These are phyloP conservation scores for Antedon mediterranea DNA, from an alignment of 53 echinoderm and acorn worm genomes.

Conservation along the genomic window DNA sequence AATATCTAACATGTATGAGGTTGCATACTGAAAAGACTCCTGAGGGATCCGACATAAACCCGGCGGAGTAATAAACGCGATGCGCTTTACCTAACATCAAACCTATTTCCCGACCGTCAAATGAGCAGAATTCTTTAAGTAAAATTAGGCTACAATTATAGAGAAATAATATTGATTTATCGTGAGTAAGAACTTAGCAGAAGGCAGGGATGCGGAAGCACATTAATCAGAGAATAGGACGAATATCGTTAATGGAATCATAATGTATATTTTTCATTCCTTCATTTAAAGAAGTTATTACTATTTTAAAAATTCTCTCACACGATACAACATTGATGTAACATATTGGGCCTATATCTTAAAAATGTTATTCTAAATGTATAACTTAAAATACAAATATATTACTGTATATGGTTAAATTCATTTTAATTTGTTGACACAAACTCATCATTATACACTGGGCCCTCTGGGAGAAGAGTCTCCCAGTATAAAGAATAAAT, in stretches of 20 bases:
- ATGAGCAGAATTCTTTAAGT: background rate
- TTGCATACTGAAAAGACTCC: background rate
- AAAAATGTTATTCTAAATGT: too few relatives aligned
- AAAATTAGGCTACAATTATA: background rate
- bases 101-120: background rate
- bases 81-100: background rate
- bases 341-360: too few relatives aligned
- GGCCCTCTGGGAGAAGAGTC: too few relatives aligned
- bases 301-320: too few relatives aligned
- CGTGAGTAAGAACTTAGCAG: background rate
- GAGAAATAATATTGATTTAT: constrained; percentile 1
- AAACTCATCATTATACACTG: too few relatives aligned
- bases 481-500: too few relatives aligned
- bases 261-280: background rate
- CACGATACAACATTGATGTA: too few relatives aligned
- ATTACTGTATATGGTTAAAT: too few relatives aligned
- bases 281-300: too few relatives aligned
- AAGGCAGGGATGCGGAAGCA: background rate
- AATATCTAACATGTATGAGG: background rate
- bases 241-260: background rate
- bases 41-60: background rate
- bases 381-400: too few relatives aligned
- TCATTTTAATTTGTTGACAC: too few relatives aligned
- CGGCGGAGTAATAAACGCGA: background rate
- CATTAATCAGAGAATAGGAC: background rate